Conservation (phyloP, 2,113 vertebrate genomes). For the Aspidoscelis tigris region DNA sequence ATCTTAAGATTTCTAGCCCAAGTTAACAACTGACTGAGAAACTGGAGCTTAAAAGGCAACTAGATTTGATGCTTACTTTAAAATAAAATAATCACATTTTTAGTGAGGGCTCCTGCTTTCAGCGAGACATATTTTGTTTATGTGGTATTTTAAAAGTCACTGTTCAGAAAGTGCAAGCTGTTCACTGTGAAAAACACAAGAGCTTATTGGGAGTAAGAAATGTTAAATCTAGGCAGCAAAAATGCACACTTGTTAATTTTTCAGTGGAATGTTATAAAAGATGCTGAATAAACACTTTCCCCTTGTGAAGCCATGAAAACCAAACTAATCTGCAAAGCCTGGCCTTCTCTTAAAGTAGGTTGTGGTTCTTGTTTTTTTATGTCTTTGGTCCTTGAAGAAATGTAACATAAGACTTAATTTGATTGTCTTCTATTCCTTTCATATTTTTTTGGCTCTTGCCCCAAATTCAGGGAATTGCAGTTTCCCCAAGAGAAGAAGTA, state of each 20-base stretch:
- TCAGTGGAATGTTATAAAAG: background rate
- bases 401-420: background rate
- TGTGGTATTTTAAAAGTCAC: conserved; percentile 63
- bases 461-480: background rate
- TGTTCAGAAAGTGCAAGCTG: conserved; percentile 47
- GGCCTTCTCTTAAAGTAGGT: too few species aligned
- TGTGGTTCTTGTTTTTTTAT: background rate
- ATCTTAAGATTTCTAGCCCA: rapidly evolving
- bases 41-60: conserved; percentile 37
- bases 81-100: conserved; percentile 4
- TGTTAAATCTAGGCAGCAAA: conserved; percentile 62
- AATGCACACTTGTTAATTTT: conserved; percentile 58
- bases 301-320: conserved; percentile 1
- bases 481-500: background rate
- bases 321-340: background rate
- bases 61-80: conserved; percentile 26
- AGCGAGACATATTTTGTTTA: conserved; percentile 27
- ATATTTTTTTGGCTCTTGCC: background rate
- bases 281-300: too few species aligned
- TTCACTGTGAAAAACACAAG: conserved; percentile 36
- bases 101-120: conserved; percentile 29
- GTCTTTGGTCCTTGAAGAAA: background rate
- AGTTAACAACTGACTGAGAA: conserved; percentile 21
- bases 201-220: conserved; percentile 61
- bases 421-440: too few species aligned